Percentiles rank a stretch among this genome's conserved stretches.
Conservation (phyloP, 2,113 vertebrate species). For the Pteropus alecto region DNA sequence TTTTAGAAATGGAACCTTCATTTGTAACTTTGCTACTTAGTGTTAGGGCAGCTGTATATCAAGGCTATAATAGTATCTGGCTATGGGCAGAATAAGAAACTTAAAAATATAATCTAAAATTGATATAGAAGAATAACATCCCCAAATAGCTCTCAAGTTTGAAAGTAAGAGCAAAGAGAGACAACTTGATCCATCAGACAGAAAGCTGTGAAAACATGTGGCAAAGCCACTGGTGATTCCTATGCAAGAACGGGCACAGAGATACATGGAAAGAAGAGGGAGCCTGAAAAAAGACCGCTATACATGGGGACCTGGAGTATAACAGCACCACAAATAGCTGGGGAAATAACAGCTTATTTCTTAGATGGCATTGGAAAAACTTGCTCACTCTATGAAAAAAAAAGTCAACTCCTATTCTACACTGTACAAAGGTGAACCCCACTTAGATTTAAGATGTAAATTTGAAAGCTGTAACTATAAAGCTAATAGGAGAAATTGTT, state of each 20-base stretch:
- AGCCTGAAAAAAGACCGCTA: background rate
- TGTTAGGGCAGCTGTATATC: background rate
- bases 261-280: background rate
- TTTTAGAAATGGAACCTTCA: background rate
- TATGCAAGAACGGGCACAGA: background rate
- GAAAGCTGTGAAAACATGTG: background rate
- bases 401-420: background rate
- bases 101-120: background rate
- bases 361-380: background rate
- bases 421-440: background rate
- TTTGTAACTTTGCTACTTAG: background rate
- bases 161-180: background rate
- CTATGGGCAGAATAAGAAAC: background rate
- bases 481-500: background rate
- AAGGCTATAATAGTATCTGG: background rate
- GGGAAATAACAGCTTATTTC: background rate
- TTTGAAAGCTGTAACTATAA: slow-evolving; percentile 14
- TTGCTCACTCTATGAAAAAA: background rate
- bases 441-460: background rate
- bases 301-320: accelerated
- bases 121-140: background rate
- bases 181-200: background rate
- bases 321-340: accelerated
- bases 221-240: background rate
- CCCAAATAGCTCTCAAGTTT: background rate